phyloP scores from a whole-genome alignment of 2,888 invertebrate genomes.

The Oscheius sp. region DNA sequence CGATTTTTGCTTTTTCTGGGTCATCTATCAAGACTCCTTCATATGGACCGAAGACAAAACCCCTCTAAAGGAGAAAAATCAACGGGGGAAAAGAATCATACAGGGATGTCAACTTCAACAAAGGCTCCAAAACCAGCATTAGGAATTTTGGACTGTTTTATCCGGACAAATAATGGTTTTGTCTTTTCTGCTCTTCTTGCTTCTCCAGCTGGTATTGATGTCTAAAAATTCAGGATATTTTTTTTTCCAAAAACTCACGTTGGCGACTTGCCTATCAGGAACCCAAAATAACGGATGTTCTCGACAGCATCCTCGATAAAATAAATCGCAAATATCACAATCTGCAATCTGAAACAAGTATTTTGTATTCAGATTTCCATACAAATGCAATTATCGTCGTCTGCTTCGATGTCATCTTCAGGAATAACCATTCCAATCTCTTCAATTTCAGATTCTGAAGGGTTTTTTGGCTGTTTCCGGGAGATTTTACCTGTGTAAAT shows the following conservation, averaged over 20 bases:
- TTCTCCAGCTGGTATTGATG: slow-evolving; percentile 11
- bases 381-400: slow-evolving; percentile 38
- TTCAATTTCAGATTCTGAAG: slow-evolving; percentile 19
- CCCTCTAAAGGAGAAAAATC: slow-evolving; percentile 39
- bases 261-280: slow-evolving; percentile 32
- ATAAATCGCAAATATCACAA: slow-evolving; percentile 50
- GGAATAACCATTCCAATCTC: slow-evolving; percentile 4
- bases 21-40: slow-evolving; percentile 43
- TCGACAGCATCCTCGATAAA: slow-evolving; percentile 51
- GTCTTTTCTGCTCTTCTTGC: slow-evolving; percentile 46
- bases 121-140: slow-evolving; percentile 61
- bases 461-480: background rate
- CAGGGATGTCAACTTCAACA: slow-evolving; percentile 55
- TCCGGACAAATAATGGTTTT: slow-evolving; percentile 51
- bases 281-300: slow-evolving; percentile 58
- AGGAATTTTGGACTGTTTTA: slow-evolving; percentile 56
- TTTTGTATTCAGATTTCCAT: background rate
- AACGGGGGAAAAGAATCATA: slow-evolving; percentile 18
- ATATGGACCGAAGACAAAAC: slow-evolving; percentile 64
- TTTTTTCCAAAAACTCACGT: slow-evolving; percentile 6
- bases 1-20: slow-evolving; percentile 42
- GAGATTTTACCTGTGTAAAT: slow-evolving; percentile 5
- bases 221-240: background rate
- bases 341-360: slow-evolving; percentile 39
- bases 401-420: slow-evolving; percentile 17